These are phyloP conservation scores for Eubasilissa regina DNA, from an alignment of 1,140 invertebrate species.

Conservation along the genomic window DNA sequence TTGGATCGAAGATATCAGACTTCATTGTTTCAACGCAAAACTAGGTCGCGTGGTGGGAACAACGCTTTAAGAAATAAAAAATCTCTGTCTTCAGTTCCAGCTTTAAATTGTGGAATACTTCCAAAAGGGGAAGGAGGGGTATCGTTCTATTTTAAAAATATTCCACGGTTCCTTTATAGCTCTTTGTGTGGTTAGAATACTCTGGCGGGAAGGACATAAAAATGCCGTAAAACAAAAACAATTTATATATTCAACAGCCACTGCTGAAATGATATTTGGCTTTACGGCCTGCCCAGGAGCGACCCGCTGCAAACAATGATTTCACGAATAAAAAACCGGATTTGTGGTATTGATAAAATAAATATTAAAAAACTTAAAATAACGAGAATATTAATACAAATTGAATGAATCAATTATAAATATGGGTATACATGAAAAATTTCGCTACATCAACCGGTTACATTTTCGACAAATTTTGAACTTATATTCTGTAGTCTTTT, in stretches of 20 bases:
- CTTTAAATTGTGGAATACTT: too few species aligned
- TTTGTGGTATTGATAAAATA: background rate
- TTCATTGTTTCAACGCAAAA: too few species aligned
- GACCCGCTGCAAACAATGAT: background rate
- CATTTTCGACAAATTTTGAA: background rate
- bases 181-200: conserved; percentile 26
- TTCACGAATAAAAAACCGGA: background rate
- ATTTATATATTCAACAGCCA: conserved; percentile 4
- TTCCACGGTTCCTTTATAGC: conserved; percentile 33
- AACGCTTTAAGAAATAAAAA: too few species aligned
- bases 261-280: conserved; percentile 1
- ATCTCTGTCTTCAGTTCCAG: too few species aligned
- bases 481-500: too few species aligned
- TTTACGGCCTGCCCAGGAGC: conserved; percentile 13
- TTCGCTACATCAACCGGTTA: too few species aligned
- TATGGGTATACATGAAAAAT: too few species aligned
- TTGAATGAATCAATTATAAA: too few species aligned
- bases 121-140: background rate
- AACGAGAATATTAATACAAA: too few species aligned
- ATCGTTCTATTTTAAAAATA: conserved; percentile 19
- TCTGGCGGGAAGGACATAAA: conserved; percentile 16
- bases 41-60: too few species aligned
- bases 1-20: background rate
- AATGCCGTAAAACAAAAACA: conserved; percentile 4
- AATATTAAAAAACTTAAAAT: background rate